Evolutionary conservation across 2,797 vertebrate species (phyloP).

Genomic region (Oreochromis grahami): DNA sequence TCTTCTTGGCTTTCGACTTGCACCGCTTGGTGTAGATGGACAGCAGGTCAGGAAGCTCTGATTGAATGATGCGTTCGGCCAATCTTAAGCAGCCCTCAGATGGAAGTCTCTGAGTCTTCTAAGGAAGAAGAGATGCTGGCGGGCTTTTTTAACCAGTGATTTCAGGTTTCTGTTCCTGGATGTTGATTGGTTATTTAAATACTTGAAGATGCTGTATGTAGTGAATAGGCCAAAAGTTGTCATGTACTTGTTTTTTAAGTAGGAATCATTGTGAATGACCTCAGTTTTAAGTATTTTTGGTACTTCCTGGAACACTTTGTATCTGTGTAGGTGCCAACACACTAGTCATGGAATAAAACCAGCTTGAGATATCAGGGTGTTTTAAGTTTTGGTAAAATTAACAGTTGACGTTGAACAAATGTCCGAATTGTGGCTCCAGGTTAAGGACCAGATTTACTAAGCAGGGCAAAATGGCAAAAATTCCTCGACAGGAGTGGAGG

Average conservation of each 20-base stretch:
- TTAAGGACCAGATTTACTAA: neutral
- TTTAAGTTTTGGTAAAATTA: neutral
- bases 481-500: neutral
- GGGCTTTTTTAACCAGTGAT: accelerated
- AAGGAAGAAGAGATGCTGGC: neutral
- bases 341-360: neutral
- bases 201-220: neutral
- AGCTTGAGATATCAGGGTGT: neutral
- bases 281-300: neutral
- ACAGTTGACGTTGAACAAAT: neutral
- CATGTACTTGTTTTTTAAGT: neutral
- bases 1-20: neutral
- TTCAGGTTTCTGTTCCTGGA: neutral
- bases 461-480: neutral
- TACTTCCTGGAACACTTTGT: neutral
- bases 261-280: neutral
- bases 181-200: neutral
- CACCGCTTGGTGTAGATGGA: neutral
- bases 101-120: neutral
- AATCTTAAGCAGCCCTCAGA: neutral
- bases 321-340: neutral
- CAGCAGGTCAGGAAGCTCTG: neutral
- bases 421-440: neutral
- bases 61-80: neutral
- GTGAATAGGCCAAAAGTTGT: neutral